These are phyloP conservation scores for Passer montanus DNA, from an alignment of 2,113 vertebrate genomes.

Conservation along the genomic window DNA sequence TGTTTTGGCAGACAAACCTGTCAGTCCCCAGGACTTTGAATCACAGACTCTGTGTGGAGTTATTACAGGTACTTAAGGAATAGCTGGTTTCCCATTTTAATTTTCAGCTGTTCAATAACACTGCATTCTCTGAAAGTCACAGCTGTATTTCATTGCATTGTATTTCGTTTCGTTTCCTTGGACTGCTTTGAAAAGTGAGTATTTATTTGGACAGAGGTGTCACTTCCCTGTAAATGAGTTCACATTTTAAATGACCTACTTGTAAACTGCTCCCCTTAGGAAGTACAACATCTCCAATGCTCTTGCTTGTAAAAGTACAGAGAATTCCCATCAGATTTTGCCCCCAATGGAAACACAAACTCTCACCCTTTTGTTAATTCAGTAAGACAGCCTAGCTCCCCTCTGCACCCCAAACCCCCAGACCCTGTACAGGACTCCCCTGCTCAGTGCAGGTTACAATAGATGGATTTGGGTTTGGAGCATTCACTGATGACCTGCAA, in stretches of 20 bases:
- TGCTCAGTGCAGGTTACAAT: fast-evolving
- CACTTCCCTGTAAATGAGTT: background rate
- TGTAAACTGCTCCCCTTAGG: background rate
- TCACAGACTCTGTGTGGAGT: slow-evolving; percentile 8
- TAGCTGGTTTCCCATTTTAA: slow-evolving; percentile 22
- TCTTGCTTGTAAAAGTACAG: background rate
- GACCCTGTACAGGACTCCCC: background rate
- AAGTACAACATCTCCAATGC: background rate
- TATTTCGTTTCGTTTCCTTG: background rate
- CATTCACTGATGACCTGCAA: background rate
- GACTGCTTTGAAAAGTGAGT: background rate
- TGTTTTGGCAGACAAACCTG: slow-evolving; percentile 19
- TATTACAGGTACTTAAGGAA: slow-evolving; percentile 33
- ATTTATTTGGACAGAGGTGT: slow-evolving; percentile 1
- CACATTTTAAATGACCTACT: slow-evolving; percentile 15
- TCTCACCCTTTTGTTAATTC: background rate
- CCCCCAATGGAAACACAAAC: background rate
- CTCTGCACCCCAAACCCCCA: background rate
- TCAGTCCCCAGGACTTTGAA: slow-evolving; percentile 1
- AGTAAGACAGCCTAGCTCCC: background rate
- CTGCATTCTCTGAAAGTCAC: background rate
- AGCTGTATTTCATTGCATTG: background rate
- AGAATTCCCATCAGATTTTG: background rate
- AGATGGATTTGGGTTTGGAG: background rate
- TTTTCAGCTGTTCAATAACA: slow-evolving; percentile 17